These are phyloP conservation scores for Columba guinea DNA, from an alignment of 2,797 vertebrate genomes.

Conservation along the genomic window DNA sequence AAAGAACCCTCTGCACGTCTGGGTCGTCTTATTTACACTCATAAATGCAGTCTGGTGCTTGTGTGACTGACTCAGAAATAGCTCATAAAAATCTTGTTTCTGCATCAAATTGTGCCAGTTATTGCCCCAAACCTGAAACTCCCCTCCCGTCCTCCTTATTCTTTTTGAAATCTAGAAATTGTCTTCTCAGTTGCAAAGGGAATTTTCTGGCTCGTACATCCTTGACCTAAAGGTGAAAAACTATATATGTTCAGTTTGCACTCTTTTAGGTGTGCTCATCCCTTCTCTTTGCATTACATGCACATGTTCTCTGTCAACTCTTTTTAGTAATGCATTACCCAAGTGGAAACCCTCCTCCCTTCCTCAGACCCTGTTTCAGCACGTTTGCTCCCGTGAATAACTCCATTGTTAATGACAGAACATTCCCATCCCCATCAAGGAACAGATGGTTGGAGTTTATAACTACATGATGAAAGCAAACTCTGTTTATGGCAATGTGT, in stretches of 20 bases:
- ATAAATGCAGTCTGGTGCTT: not conserved
- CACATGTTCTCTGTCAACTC: not conserved
- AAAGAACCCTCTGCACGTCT: not conserved
- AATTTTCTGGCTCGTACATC: not conserved
- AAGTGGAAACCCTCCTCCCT: not conserved
- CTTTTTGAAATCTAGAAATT: not conserved
- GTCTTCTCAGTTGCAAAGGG: not conserved
- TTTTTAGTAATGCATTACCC: not conserved
- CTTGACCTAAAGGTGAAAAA: not conserved
- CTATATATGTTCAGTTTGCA: accelerated
- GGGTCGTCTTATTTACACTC: not conserved
- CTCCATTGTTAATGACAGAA: not conserved
- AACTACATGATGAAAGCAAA: not conserved
- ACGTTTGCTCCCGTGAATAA: not conserved
- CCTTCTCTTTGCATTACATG: not conserved
- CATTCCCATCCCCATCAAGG: not conserved
- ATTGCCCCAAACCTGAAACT: not conserved
- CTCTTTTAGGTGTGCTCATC: not conserved
- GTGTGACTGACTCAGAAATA: not conserved
- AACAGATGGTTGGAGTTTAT: not conserved
- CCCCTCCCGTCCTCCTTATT: not conserved
- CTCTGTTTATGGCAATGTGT: not conserved
- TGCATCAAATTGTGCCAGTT: not conserved
- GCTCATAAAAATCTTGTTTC: not conserved
- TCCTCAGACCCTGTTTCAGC: not conserved